Base-by-base conservation (phyloP, 2,888 invertebrate genomes). In the Leptinotarsa haldemani region DNA sequence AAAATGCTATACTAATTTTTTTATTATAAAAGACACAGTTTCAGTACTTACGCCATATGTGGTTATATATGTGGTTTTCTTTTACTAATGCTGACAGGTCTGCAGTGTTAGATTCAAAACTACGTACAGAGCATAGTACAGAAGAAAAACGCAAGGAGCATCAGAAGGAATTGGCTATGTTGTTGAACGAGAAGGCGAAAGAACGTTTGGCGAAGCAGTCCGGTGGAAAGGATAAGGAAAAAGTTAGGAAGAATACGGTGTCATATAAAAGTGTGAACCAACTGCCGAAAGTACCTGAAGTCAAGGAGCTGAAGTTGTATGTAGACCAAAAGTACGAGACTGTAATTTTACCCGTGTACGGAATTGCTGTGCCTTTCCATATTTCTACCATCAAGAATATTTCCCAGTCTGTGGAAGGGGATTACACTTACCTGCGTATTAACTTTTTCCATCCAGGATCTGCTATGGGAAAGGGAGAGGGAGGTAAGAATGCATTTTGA, bases 301-400 rank as follows among this genome's bases (percentile, higher is more conserved):
- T 99, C 0, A 94, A 94, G 81, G 96, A 97, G 80, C 89, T 99
- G 3, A 97, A 98, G 87, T 90, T 99, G 77, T 99, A 93, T 90
- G 99, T 99, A 80, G 97, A 98, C 89, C 94, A 94, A 82, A 98
- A 97, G 88, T 98, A 98, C 86, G 99, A 99, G 88, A 98, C 98
- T 1, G 95, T 99, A n/a, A 97, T 99, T 79, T 88, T 99, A 84
- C 99, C 99, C 2, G 93, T 99, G 81, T 99, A 97, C 89, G 99
- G 99, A 15, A 90, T 97, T 64, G 95, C 98, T 0, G 97, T 97
- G 75, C 99, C 99, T 70, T 99, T 97, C 88, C 99, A 99, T 87
- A 99, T 99, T 86, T 97, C 98, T 4, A 99, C 97, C 7, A 97
- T 99, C 70, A 99, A 99, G 90, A 99, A 99, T 87, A 98, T 99